Percentiles rank a stretch among this genome's conserved stretches.
These are phyloP conservation scores for Takifugu bimaculatus DNA, from an alignment of 2,113 vertebrate genomes.

Conservation along the genomic window DNA sequence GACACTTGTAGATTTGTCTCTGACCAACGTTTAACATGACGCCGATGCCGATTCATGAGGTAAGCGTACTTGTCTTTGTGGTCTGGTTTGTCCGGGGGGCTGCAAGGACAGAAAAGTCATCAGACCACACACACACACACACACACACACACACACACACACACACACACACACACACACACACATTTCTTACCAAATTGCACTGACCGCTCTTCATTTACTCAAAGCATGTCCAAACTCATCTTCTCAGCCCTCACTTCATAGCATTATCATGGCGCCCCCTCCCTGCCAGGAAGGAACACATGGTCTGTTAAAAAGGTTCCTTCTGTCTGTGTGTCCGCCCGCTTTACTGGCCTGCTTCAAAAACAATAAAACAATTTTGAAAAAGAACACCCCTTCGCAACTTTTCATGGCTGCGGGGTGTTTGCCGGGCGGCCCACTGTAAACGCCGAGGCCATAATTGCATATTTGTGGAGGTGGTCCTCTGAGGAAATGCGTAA, in stretches of 20 bases:
- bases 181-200: slow-evolving; percentile 35
- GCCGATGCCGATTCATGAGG: slow-evolving; percentile 39
- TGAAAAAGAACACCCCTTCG: not conserved
- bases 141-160: not conserved
- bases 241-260: slow-evolving; percentile 16
- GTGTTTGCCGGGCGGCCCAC: slow-evolving; percentile 49
- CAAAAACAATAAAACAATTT: slow-evolving; percentile 24
- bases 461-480: slow-evolving; percentile 62
- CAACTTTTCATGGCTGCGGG: slow-evolving; percentile 15
- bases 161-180: slow-evolving; percentile 19
- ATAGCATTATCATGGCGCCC: slow-evolving; percentile 68
- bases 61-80: slow-evolving; percentile 19
- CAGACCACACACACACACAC: not conserved
- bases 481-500: slow-evolving; percentile 69
- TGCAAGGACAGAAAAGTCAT: slow-evolving; percentile 7
- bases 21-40: slow-evolving; percentile 26
- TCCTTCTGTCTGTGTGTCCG: slow-evolving; percentile 25
- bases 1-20: slow-evolving; percentile 10
- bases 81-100: slow-evolving; percentile 24
- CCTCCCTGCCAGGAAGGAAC: slow-evolving; percentile 61
- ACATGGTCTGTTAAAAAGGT: slow-evolving; percentile 14
- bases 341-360: slow-evolving; percentile 36
- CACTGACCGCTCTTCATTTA: slow-evolving; percentile 8
- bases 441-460: slow-evolving; percentile 55
- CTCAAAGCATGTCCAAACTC: slow-evolving; percentile 9